phyloP scores from a whole-genome alignment of 1,140 invertebrate species.

The Bombus turneri region DNA sequence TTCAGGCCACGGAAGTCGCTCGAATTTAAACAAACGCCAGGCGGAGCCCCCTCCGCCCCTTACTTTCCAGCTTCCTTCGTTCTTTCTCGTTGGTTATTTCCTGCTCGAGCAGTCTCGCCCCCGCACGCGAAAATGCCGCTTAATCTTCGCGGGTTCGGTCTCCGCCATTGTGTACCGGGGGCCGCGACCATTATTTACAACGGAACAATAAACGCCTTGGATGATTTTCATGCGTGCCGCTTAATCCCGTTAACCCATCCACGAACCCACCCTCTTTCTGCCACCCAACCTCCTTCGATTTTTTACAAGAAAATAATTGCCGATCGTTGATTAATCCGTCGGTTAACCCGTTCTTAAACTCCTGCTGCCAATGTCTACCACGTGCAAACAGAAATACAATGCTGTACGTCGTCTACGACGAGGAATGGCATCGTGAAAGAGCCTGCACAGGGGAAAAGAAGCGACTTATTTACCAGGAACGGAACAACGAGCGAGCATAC shows the following conservation, averaged over 20 bases:
- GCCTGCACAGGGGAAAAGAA: not conserved
- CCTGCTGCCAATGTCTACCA: not conserved
- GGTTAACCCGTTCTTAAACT: not conserved
- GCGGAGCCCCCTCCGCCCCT: not conserved
- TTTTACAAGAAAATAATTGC: constrained; percentile 11
- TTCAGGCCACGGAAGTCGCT: constrained; percentile 60
- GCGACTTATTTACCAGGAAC: constrained; percentile 15
- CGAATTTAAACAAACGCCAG: constrained; percentile 62
- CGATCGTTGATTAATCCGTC: not conserved
- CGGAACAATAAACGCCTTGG: constrained; percentile 67
- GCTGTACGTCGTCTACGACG: not conserved
- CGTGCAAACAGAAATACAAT: constrained; percentile 11
- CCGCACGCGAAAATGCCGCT: constrained; percentile 57
- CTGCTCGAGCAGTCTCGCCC: constrained; percentile 48
- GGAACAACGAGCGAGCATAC: constrained; percentile 5
- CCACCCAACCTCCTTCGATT: not conserved
- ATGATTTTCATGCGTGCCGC: constrained; percentile 72
- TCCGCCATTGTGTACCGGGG: constrained; percentile 65
- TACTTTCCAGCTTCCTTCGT: constrained; percentile 50
- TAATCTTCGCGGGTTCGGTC: constrained; percentile 67
- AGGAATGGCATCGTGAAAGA: not conserved
- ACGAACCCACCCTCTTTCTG: too few species aligned
- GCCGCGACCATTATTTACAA: constrained; percentile 59
- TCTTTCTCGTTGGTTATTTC: constrained; percentile 45
- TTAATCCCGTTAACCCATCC: constrained; percentile 43